Evolutionary conservation across 2,888 invertebrate genomes (phyloP).

Genomic region (Diploptera punctata): DNA sequence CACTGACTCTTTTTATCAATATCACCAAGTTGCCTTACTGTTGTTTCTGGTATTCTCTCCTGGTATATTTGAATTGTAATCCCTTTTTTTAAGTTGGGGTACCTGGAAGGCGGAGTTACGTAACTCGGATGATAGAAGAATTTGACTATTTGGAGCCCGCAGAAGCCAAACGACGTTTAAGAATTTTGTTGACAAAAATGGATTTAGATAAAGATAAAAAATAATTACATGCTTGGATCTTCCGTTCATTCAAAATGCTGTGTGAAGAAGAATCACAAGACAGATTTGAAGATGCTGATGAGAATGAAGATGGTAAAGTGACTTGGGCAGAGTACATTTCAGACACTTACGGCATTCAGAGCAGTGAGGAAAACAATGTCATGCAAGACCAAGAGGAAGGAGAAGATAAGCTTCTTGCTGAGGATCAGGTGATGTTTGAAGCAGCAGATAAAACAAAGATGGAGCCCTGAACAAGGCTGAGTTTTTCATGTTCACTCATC

Average conservation of each 20-base stretch:
- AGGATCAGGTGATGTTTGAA: conserved; percentile 86
- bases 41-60: too few relatives aligned
- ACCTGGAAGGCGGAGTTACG: too few relatives aligned
- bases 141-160: conserved; percentile 86
- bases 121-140: too few relatives aligned
- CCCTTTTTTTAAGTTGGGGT: too few relatives aligned
- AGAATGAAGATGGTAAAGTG: conserved; percentile 78
- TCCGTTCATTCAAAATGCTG: conserved; percentile 85
- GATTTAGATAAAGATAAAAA: conserved; percentile 83
- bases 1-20: too few relatives aligned
- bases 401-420: conserved; percentile 63
- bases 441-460: conserved; percentile 87
- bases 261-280: conserved; percentile 88
- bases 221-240: conserved; percentile 92
- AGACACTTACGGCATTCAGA: conserved; percentile 81
- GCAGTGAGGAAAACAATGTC: conserved; percentile 57
- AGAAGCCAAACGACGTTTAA: conserved; percentile 81
- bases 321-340: conserved; percentile 91
- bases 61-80: too few relatives aligned
- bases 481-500: conserved; percentile 89
- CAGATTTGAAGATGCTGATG: conserved; percentile 85
- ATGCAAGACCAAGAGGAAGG: conserved; percentile 55
- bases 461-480: conserved; percentile 76
- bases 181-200: conserved; percentile 81
- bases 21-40: too few relatives aligned